Evolutionary conservation across 2,113 vertebrate species (phyloP), one percentile per base, ranked within the genome.

Genomic region (Amphilophus citrinellus): DNA sequence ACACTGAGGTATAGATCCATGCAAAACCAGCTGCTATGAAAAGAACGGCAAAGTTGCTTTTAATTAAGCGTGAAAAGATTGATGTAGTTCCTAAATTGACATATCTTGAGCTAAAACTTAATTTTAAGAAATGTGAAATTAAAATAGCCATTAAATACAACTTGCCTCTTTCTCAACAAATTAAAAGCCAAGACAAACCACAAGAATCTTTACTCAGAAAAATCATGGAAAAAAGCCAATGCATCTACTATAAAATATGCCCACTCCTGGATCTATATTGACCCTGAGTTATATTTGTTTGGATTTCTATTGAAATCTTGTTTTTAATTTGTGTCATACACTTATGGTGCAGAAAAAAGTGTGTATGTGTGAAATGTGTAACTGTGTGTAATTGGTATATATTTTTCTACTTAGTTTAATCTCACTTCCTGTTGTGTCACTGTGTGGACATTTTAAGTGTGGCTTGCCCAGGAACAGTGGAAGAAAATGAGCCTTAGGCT

Each of bases 101-200:
- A 66, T 17, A 27, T 2, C 39, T 8, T 42, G 24, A 5, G 37
- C 14, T 0, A 66, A 27, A 68, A 47, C 22, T 22, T 1, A 68
- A 68, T 27, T 68, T 68, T 68, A 68, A 10, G 63, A 68, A 68
- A 47, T 47, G 63, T 68, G 39, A 27, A 68, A 47, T 47, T 24
- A 68, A 47, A 68, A 27, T 68, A 68, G 5, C 42, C 42, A 30
- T 42, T 47, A 47, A 47, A 68, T 47, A 42, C 27, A 47, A 68
- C 22, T 47, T 71, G 65, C 24, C 65, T 50, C 42, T 71, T 71
- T 71, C 65, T 71, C 42, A 71, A 50, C 22, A 50, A 71, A 71
- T 20, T 50, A 71, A 50, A 71, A 50, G 66, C 15, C 44, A 71
- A 71, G 27, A 44, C 24, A 71, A 50, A 50, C 44, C 42, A 30